Percentiles rank a stretch among this genome's conserved stretches.
These are phyloP conservation scores for Caenorhabditis tropicalis DNA, from an alignment of 1,140 invertebrate species.

Conservation along the genomic window DNA sequence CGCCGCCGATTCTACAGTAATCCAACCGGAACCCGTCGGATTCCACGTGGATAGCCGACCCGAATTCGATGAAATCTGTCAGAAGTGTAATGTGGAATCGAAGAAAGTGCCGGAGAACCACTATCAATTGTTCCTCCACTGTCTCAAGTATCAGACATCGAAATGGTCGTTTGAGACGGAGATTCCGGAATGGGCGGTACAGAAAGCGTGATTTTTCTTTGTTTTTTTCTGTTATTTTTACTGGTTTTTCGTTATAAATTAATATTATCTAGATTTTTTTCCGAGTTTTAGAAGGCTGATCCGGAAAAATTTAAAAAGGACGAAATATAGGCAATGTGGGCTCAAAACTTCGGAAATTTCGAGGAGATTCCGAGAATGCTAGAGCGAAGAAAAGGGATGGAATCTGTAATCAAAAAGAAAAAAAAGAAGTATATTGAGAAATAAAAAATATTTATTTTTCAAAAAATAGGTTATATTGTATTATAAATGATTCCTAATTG, in stretches of 20 bases:
- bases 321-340: too few species aligned
- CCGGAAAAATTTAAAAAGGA: not conserved
- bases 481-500: not conserved
- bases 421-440: too few species aligned
- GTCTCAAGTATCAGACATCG: slow-evolving; percentile 63
- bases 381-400: too few species aligned
- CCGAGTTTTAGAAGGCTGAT: not conserved
- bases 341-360: too few species aligned
- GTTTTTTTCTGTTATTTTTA: not conserved
- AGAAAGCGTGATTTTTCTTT: not conserved
- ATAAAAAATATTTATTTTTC: too few species aligned
- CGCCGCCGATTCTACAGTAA: not conserved
- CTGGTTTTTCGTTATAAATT: not conserved
- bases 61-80: slow-evolving; percentile 59
- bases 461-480: not conserved
- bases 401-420: too few species aligned
- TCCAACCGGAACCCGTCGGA: slow-evolving; percentile 43
- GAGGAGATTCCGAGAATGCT: too few species aligned
- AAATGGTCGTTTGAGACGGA: slow-evolving; percentile 64
- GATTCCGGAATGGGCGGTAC: slow-evolving; percentile 66
- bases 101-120: slow-evolving; percentile 56
- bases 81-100: slow-evolving; percentile 63
- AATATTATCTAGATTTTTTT: not conserved
- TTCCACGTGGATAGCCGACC: slow-evolving; percentile 55
- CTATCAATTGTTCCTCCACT: slow-evolving; percentile 64